phyloP scores from a whole-genome alignment of 2,888 invertebrate species.

The Candidula unifasciata region DNA sequence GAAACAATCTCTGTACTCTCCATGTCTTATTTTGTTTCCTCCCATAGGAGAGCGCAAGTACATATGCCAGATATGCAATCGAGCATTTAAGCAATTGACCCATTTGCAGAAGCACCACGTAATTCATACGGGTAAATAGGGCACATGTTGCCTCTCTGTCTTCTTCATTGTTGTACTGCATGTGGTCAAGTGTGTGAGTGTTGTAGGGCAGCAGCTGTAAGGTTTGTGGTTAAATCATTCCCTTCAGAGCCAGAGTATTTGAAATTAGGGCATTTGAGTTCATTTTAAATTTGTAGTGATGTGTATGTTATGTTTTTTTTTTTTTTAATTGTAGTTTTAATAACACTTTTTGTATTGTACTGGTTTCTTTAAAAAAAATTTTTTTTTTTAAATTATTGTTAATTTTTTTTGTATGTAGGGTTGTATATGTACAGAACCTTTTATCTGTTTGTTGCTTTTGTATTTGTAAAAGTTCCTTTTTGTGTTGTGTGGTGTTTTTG shows the following conservation, averaged over 20 bases:
- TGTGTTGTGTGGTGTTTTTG: too few species aligned
- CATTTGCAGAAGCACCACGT: slow-evolving; percentile 98
- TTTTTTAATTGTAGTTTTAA: too few species aligned
- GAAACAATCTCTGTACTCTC: neutral
- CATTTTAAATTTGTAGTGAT: too few species aligned
- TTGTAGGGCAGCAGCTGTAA: neutral
- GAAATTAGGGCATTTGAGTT: too few species aligned
- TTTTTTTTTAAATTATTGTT: too few species aligned
- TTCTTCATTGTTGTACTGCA: neutral
- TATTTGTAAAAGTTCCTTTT: too few species aligned
- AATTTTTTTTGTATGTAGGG: too few species aligned
- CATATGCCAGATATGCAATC: slow-evolving; percentile 97
- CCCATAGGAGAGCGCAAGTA: slow-evolving; percentile 92
- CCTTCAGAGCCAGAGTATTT: neutral
- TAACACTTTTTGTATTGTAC: too few species aligned
- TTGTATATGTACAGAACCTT: too few species aligned
- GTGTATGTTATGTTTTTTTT: too few species aligned
- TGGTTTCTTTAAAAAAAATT: too few species aligned
- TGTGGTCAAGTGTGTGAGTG: neutral
- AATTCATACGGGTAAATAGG: slow-evolving; percentile 89
- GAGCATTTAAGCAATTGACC: slow-evolving; percentile 96
- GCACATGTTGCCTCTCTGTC: slow-evolving; percentile 20
- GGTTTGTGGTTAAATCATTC: slow-evolving; percentile 1
- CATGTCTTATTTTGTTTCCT: slow-evolving; percentile 21
- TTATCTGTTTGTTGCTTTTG: too few species aligned